A percentile compares a stretch with the other conserved stretches of the same genome.
These are phyloP conservation scores for Chaenocephalus aceratus DNA, from an alignment of 2,113 vertebrate genomes.

Conservation along the genomic window DNA sequence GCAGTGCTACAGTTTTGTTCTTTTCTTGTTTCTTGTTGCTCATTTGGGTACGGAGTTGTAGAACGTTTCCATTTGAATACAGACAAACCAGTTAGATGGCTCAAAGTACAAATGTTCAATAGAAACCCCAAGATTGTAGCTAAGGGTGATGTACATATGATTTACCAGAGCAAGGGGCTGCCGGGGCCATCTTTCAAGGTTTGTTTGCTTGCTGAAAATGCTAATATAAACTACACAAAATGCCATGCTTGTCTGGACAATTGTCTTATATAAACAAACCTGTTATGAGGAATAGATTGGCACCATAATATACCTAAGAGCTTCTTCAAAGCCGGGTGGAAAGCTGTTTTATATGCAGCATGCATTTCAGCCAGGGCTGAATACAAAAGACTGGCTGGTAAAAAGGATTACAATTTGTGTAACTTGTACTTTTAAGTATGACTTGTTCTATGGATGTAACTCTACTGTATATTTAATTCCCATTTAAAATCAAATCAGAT, in stretches of 20 bases:
- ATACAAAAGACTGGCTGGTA: constrained; percentile 8
- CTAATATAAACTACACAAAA: too few relatives aligned
- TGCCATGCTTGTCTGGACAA: too few relatives aligned
- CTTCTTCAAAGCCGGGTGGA: constrained; percentile 5
- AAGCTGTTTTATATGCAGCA: constrained; percentile 2
- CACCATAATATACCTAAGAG: constrained; percentile 1
- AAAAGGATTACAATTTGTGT: neutral
- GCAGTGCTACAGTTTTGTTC: neutral
- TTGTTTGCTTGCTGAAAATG: too few relatives aligned
- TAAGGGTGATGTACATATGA: neutral
- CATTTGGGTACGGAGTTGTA: neutral
- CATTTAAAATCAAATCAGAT: neutral
- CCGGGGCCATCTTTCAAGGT: too few relatives aligned
- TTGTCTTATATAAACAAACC: neutral
- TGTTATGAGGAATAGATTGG: constrained; percentile 11
- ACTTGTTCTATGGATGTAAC: neutral
- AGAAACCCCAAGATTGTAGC: neutral
- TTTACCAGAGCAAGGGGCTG: too few relatives aligned
- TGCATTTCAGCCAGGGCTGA: constrained; percentile 5
- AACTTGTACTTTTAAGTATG: neutral
- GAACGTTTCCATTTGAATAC: neutral
- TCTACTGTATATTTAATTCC: neutral
- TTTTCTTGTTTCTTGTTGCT: neutral
- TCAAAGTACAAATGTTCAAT: neutral
- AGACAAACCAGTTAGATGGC: neutral